These are phyloP conservation scores for Tetragnatha versicolor DNA, from an alignment of 1,140 invertebrate genomes.

Conservation along the genomic window DNA sequence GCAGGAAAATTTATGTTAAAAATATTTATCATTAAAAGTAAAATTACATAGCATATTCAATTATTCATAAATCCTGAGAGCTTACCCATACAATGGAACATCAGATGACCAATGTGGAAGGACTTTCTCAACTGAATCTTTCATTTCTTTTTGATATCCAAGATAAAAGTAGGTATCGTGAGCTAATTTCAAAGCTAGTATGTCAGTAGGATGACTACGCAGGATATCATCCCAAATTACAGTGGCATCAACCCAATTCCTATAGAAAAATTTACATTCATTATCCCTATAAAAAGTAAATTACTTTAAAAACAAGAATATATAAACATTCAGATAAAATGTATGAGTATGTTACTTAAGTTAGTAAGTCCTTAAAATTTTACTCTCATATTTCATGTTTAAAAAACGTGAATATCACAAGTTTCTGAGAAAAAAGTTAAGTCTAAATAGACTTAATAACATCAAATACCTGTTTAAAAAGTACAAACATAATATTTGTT, in stretches of 20 bases:
- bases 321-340: neutral
- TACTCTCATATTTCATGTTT: neutral
- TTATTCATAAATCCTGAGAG: no score
- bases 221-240: conserved; percentile 68
- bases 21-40: no score
- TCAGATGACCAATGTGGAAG: conserved; percentile 65
- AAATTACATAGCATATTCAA: no score
- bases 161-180: conserved; percentile 70
- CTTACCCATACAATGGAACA: conserved; percentile 66
- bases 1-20: no score
- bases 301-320: neutral
- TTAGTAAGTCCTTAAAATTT: neutral
- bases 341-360: neutral
- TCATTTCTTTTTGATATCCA: conserved; percentile 65
- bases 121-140: conserved; percentile 67
- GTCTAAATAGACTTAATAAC: no score
- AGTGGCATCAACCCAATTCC: conserved; percentile 59
- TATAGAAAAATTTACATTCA: conserved; percentile 53
- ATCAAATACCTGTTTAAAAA: no score
- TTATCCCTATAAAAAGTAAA: neutral
- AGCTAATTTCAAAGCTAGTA: conserved; percentile 69
- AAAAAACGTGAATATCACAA: no score
- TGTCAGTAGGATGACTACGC: conserved; percentile 66
- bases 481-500: no score
- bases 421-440: no score